Base-by-base conservation (phyloP, 2,888 invertebrate genomes). In the Monopis laevigella region DNA sequence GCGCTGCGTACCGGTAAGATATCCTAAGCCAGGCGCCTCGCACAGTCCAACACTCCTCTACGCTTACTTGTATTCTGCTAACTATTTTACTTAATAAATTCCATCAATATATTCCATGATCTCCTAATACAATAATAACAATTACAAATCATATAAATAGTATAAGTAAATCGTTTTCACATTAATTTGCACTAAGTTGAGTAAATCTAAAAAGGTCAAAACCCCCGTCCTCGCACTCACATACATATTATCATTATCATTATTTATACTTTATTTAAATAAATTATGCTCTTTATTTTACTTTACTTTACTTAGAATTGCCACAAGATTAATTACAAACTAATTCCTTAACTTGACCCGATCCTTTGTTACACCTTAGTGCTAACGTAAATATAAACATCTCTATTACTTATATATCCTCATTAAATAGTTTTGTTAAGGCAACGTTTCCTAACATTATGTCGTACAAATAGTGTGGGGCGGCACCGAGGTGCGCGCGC, bases 61-160 rank as follows among this genome's bases (percentile, higher is more conserved):
- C 72, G n/a, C n/a, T n/a, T 80, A 78, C 74, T 74, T 77, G 78
- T 78, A 80, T 75, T 80, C 78, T 65, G 77, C 80, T 80, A 78
- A 78, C 78, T 80, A 80, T 78, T 77, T 80, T 80, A 78, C 77
- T 77, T 80, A 78, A 80, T 80, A 80, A 78, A 80, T 80, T 80
- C 78, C 73, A 78, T 74, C 75, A 77, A 78, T 78, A 78, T 75
- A 70, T 78, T n/a, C 32, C 69, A 69, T 77, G 75, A 62, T 63
- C 67, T 68, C 62, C 77, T 75, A 78, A 80, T 77, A 43, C 72
- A 66, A 78, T 74, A 77, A 77, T n/a, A n/a, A 78, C 77, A 77
- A 77, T 77, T 72, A 77, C 12, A 75, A 72, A 80, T 74, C 78
- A 80, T 78, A 78, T 75, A 78, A 74, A 75, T 77, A 75, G 74